A percentile compares a stretch with the other conserved stretches of the same genome.
Conservation (phyloP, 35 echinoderm and acorn worm genomes). For the Amphiura filiformis region DNA sequence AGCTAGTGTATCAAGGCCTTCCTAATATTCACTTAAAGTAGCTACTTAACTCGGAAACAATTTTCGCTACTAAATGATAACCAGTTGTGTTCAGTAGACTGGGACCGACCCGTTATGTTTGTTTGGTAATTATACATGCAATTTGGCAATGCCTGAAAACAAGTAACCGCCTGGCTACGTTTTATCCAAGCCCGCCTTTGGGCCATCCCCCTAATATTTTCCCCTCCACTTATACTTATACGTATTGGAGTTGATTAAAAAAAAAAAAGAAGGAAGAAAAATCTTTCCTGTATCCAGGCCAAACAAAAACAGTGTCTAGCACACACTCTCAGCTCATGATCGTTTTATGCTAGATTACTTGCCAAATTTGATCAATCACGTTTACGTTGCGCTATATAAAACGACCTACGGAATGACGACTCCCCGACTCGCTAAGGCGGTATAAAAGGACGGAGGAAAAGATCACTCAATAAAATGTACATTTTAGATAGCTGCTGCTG, state of each 20-base stretch:
- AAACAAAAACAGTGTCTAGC: constrained; percentile 3
- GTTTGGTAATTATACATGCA: neutral
- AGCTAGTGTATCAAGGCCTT: too few relatives aligned
- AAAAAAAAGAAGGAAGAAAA: constrained; percentile 6
- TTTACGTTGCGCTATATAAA: neutral
- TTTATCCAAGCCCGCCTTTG: neutral
- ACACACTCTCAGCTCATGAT: neutral
- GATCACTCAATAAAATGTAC: too few relatives aligned
- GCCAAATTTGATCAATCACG: constrained; percentile 4
- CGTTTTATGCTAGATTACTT: neutral
- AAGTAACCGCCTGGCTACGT: neutral
- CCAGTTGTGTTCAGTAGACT: constrained; percentile 1
- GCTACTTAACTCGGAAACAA: too few relatives aligned
- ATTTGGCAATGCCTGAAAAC: neutral
- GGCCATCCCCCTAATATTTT: neutral
- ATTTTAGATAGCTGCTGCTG: too few relatives aligned
- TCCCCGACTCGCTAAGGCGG: too few relatives aligned
- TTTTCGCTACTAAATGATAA: neutral
- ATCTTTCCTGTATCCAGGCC: neutral
- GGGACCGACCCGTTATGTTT: neutral
- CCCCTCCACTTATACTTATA: neutral
- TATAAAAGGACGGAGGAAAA: too few relatives aligned
- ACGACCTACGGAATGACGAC: too few relatives aligned
- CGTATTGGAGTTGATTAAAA: neutral
- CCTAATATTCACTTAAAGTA: too few relatives aligned